phyloP scores from a whole-genome alignment of 2,113 vertebrate species.

The Serinus canaria region DNA sequence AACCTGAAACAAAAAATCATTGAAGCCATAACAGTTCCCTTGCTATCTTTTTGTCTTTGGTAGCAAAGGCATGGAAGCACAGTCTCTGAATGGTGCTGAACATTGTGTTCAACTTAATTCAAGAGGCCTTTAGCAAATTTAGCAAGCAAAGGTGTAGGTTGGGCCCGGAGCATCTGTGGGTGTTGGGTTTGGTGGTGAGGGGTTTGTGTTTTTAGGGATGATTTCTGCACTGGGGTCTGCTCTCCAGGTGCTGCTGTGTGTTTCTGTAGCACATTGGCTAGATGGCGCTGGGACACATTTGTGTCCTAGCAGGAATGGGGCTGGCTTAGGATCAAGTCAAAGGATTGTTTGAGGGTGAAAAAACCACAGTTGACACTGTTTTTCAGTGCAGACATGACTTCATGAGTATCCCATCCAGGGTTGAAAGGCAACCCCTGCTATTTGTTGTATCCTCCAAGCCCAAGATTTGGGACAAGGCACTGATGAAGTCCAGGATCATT shows the following conservation, averaged over 20 bases:
- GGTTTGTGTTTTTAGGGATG: not conserved
- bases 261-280: conserved; percentile 11
- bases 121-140: not conserved
- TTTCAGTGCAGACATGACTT: not conserved
- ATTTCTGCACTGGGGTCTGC: accelerated
- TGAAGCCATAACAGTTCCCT: not conserved
- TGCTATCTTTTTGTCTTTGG: not conserved
- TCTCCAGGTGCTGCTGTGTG: not conserved
- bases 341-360: not conserved
- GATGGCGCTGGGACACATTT: conserved; percentile 35
- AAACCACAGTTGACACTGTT: accelerated
- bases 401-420: not conserved
- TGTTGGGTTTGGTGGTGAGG: not conserved
- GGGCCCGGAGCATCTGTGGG: not conserved
- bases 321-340: not conserved
- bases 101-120: not conserved
- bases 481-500: not conserved
- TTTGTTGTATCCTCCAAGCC: not conserved
- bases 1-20: not conserved
- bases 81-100: not conserved
- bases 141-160: not conserved
- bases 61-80: not conserved
- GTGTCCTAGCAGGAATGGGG: not conserved
- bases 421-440: not conserved
- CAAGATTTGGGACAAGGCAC: not conserved